Evolutionary conservation across 1,140 invertebrate species (phyloP), one percentile per base, ranked within the genome.

Genomic region (Conus ventricosus): DNA sequence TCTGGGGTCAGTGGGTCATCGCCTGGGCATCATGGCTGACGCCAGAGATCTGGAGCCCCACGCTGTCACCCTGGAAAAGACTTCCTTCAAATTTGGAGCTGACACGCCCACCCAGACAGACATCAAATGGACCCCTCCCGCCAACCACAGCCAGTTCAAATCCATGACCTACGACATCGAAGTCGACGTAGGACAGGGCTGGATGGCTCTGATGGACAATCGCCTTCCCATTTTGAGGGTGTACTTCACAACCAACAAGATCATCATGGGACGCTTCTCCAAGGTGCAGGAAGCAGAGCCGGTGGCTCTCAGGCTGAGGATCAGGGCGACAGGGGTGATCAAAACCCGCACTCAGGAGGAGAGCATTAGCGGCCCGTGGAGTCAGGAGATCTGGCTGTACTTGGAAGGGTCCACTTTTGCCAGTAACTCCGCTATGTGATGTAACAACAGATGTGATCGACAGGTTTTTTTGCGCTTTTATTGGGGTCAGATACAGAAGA

Each of bases 241-340:
- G 57, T 84, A 84, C 57, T 84, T 84, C 55, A 84, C 82, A 11
- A 63, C 82, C 53, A 51, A 84, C n/a, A 84, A 84, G 57, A 63
- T 84, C n/a, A 60, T 84, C 54, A 23, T 84, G 55, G 82, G 82
- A 63, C 82, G 82, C 4, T 84, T 27, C 27, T 84, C 82, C 11
- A 54, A 54, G 5, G 57, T 54, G 54, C 82, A 84, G 53, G 82
- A 84, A 53, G 82, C 57, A 23, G 82, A 84, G 57, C 82, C 82
- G 20, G 55, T 84, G 82, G 82, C 82, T 11, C 1, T 84, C 39
- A 23, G 82, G 82, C 17, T 84, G 57, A 20, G 57, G 15, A 39
- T 84, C 11, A 55, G 82, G 2, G 82, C 82, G 8, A 84, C 82
- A 17, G 82, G 82, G 25, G 54, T 54, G 27, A 39, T 84, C 4